These are phyloP conservation scores for Naso thynnoides DNA, from an alignment of 2,797 vertebrate species.

Conservation along the genomic window DNA sequence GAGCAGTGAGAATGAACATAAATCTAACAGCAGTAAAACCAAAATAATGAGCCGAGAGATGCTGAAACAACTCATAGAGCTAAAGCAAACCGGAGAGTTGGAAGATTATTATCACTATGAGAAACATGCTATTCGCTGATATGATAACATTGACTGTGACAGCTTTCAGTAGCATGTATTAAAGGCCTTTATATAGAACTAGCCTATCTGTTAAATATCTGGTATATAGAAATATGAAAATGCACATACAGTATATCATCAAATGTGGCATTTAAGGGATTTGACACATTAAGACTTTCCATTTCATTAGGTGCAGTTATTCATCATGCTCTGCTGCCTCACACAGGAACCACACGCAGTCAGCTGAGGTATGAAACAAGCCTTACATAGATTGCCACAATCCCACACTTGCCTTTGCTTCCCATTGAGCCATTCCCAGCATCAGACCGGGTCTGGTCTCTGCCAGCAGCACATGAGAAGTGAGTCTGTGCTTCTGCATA, in stretches of 20 bases:
- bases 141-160: background rate
- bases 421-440: slow-evolving; percentile 41
- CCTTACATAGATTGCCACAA: slow-evolving; percentile 37
- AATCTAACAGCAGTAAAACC: background rate
- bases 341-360: slow-evolving; percentile 46
- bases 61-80: background rate
- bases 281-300: slow-evolving; percentile 4
- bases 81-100: background rate
- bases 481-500: slow-evolving; percentile 72
- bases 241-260: background rate
- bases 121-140: background rate
- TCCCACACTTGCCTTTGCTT: slow-evolving; percentile 46
- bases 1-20: background rate
- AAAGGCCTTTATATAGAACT: background rate
- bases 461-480: slow-evolving; percentile 68
- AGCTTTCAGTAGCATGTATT: background rate
- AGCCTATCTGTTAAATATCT: background rate
- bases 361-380: slow-evolving; percentile 43
- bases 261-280: slow-evolving; percentile 1
- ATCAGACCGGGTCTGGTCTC: slow-evolving; percentile 14
- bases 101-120: background rate
- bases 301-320: slow-evolving; percentile 22
- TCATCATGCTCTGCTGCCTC: slow-evolving; percentile 8
- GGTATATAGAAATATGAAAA: background rate
- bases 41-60: background rate